Base-by-base conservation (phyloP, 2,888 invertebrate genomes). In the Palloptera scutellata region DNA sequence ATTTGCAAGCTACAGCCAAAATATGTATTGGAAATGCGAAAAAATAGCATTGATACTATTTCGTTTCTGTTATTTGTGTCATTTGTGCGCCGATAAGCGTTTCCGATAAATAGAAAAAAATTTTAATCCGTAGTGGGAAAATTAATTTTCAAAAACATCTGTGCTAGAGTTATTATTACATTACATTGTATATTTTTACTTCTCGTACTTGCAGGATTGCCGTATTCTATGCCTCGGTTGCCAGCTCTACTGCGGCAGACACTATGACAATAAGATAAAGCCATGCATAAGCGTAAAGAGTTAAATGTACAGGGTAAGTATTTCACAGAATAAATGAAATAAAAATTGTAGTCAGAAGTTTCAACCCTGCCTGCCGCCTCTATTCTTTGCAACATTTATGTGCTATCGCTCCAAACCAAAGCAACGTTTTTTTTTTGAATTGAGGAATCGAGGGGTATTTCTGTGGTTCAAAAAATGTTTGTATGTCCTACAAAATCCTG, bases 81-180 rank as follows among this genome's bases (percentile, higher is more conserved):
- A n/a, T n/a, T 6, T 30, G 2, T 30, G 30, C 6, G 30, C 30
- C 30, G n/a, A n/a, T n/a, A n/a, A 30, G 30, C 30, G 30, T 30
- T 30, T 4, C 6, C 30, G 30, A 30, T 30, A 30, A 30, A 6
- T 30, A 67, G 45, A 54, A 62, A 65, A 69, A 61, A 63, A 48
- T 48, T 68, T 79, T 82, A 82, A 82, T 78, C 81, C 81, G 79
- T 77, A 80, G 71, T 81, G 81, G 78, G 81, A 81, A 81, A 81
- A 80, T 82, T 77, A 74, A 74, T 78, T 77, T 79, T 77, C 75
- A 75, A 76, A 77, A 79, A 81, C 81, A 81, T 77, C 82, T 81
- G 80, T 79, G 75, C 73, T 66, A 66, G 72, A 66, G 3, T 8
- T 8, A n/a, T 48, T 48, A 48, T n/a, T 48, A 48, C 13, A 8